Base-by-base conservation (phyloP, 1,140 invertebrate genomes). In the Anastrepha ludens region DNA sequence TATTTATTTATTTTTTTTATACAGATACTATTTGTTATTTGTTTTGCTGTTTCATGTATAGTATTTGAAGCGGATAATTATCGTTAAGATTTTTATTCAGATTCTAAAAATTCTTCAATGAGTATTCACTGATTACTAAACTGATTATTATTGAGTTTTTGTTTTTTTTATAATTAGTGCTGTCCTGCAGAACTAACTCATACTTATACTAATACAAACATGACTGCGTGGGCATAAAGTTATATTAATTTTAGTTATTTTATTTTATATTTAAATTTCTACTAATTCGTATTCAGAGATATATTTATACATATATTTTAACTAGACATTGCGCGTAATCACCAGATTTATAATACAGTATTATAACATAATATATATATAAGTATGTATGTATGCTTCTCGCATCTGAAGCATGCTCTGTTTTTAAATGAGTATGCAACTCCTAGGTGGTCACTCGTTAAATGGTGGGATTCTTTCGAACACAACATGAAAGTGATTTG, bases 1-100 rank as follows among this genome's bases (percentile, higher is more conserved):
- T 64, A 55, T 62, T 85, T 87, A 0, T 87, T 87, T 50, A 64
- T 74, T 50, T 39, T 87, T 87, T 87, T 87, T 85, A 41, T 74
- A 50, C 17, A 74, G 41, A 74, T 39, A 74, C 17, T 29, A 0
- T 74, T n/a, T 74, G n/a, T n/a, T 41, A n/a, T 11, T 44, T 70
- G 13, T 74, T 74, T 74, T 9, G 9, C 41, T 47, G 6, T 44
- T 50, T 6, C 17, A 29, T 47, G 41, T 74, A 17, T 47, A 78
- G 50, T 55, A n/a, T n/a, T 74, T 74, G 70, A 74, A 74, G 13
- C 44, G 15, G 8, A 2, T 47, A 47, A 29, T 17, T 74, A 6
- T 17, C 1, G 29, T 9, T 55, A 47, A 15, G 17, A 1, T 67
- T 67, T 41, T 41, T 70, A 15, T 3, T 41, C 4, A 9, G 3